These are phyloP conservation scores for Helogale parvula DNA, from an alignment of 2,113 vertebrate genomes.

Conservation along the genomic window DNA sequence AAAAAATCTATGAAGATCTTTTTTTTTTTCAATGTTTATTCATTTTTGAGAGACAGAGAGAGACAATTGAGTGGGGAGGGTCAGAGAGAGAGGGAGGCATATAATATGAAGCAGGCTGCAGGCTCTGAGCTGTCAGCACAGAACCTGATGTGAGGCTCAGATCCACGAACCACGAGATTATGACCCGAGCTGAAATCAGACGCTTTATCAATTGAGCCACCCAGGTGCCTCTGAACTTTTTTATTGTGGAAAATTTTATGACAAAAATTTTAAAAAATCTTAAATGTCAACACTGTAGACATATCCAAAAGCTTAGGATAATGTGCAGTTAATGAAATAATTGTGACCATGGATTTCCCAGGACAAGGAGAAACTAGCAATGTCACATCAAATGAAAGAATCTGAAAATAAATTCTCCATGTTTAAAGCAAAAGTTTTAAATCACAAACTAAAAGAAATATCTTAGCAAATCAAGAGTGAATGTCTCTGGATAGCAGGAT, in stretches of 20 bases:
- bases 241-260: neutral
- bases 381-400: neutral
- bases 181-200: too few species aligned
- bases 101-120: too few species aligned
- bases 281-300: neutral
- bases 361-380: neutral
- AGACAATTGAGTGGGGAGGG: too few species aligned
- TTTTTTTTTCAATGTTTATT: too few species aligned
- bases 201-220: too few species aligned
- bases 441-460: neutral
- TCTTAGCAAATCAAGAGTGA: neutral
- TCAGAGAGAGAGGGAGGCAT: too few species aligned
- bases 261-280: neutral
- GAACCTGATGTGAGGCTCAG: too few species aligned
- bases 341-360: neutral
- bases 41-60: too few species aligned
- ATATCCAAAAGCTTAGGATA: neutral
- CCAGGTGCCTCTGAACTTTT: neutral
- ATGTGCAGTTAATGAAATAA: neutral
- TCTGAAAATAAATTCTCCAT: neutral
- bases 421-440: conserved; percentile 17
- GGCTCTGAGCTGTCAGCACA: too few species aligned
- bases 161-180: too few species aligned
- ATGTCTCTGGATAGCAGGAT: neutral
- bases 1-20: neutral